Evolutionary conservation across 2,797 vertebrate genomes (phyloP).

Genomic region (Cuniculus paca): DNA sequence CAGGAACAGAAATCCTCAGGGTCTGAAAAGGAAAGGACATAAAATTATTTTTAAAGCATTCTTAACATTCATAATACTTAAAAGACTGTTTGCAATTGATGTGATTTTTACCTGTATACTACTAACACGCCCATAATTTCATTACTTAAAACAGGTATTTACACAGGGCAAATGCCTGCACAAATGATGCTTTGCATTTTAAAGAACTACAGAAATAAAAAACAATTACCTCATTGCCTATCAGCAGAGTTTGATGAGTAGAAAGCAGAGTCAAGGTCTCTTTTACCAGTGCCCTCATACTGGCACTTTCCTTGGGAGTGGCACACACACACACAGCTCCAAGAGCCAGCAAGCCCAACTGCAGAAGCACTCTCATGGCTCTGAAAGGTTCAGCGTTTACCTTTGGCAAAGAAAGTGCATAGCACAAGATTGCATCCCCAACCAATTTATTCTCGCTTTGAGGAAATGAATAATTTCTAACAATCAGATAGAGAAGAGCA

Average conservation of each 20-base stretch:
- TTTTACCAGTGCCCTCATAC: slow-evolving; percentile 60
- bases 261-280: slow-evolving; percentile 80
- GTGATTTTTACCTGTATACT: background rate
- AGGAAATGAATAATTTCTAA: slow-evolving; percentile 84
- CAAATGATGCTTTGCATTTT: background rate
- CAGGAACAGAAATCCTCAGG: slow-evolving; percentile 85
- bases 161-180: background rate
- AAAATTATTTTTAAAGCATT: slow-evolving; percentile 49
- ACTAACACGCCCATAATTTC: background rate
- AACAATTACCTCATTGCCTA: slow-evolving; percentile 79
- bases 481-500: slow-evolving; percentile 73
- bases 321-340: background rate
- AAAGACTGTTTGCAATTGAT: background rate
- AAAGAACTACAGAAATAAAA: slow-evolving; percentile 36
- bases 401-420: slow-evolving; percentile 52
- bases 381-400: slow-evolving; percentile 31
- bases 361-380: slow-evolving; percentile 76
- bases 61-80: background rate
- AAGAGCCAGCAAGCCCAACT: slow-evolving; percentile 71
- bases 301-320: background rate
- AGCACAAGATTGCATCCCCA: slow-evolving; percentile 46
- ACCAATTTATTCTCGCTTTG: slow-evolving; percentile 84
- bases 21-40: slow-evolving; percentile 83
- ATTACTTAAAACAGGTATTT: slow-evolving; percentile 1
- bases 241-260: slow-evolving; percentile 67